Evolutionary conservation across 2,113 vertebrate genomes (phyloP).

Genomic region (Tachycineta bicolor): DNA sequence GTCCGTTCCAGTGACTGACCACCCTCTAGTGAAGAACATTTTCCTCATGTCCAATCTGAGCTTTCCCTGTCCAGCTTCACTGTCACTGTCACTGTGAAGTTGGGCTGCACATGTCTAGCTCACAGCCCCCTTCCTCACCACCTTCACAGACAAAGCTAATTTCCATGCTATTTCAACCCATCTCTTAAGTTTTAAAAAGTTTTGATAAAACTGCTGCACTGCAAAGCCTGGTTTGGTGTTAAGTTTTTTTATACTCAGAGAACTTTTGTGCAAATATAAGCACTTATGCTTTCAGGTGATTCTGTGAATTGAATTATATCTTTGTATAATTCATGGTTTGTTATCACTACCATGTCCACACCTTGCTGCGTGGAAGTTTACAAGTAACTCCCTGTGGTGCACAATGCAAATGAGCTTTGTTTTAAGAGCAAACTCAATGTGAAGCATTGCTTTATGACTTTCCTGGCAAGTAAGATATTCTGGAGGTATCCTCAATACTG

Average conservation of each 20-base stretch:
- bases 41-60: neutral
- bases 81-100: neutral
- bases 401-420: neutral
- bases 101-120: neutral
- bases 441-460: neutral
- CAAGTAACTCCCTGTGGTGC: neutral
- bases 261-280: neutral
- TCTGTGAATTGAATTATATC: neutral
- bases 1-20: fast-evolving
- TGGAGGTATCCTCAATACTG: neutral
- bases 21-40: fast-evolving
- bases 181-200: neutral
- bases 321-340: neutral
- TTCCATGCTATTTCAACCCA: neutral
- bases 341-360: neutral
- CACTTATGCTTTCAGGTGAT: neutral
- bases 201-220: neutral
- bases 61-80: neutral
- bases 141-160: neutral
- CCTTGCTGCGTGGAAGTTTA: slow-evolving; percentile 1
- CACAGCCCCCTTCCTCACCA: neutral
- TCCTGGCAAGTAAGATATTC: neutral
- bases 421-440: neutral
- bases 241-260: neutral
- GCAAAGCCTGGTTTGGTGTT: neutral